Percentiles rank a stretch among this genome's conserved stretches.
phyloP scores from a whole-genome alignment of 1,140 invertebrate genomes.

The Pentalonia nigronervosa region DNA sequence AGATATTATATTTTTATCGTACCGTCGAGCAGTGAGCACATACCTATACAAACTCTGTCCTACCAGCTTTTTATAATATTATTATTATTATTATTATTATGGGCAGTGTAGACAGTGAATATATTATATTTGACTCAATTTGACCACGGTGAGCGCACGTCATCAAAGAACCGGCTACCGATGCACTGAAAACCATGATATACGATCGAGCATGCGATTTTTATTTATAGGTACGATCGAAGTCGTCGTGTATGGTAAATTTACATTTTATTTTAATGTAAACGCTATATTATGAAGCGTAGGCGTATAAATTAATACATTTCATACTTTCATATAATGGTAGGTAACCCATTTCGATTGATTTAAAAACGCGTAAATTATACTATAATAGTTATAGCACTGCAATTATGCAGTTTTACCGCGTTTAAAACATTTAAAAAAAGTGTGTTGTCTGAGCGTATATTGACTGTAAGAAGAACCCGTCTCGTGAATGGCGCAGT shows the following conservation, averaged over 20 bases:
- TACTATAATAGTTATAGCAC: neutral
- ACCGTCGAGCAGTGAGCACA: neutral
- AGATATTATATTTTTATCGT: neutral
- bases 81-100: no score
- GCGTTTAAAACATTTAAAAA: neutral
- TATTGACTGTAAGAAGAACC: no score
- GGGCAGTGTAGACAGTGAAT: no score
- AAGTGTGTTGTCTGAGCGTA: neutral
- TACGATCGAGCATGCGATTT: neutral
- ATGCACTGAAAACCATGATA: neutral
- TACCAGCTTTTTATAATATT: neutral
- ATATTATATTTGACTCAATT: neutral
- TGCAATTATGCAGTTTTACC: neutral
- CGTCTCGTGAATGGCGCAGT: no score
- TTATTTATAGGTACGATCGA: no score
- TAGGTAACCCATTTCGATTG: neutral
- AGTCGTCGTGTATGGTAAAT: neutral
- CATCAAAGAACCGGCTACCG: neutral
- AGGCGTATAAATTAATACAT: neutral
- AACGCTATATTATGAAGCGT: neutral
- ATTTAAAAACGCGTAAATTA: neutral
- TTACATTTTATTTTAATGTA: neutral
- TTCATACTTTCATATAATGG: no score
- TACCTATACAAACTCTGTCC: neutral
- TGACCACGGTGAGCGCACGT: neutral